Evolutionary conservation across 2,113 vertebrate genomes (phyloP).

Genomic region (Hippolais icterina): DNA sequence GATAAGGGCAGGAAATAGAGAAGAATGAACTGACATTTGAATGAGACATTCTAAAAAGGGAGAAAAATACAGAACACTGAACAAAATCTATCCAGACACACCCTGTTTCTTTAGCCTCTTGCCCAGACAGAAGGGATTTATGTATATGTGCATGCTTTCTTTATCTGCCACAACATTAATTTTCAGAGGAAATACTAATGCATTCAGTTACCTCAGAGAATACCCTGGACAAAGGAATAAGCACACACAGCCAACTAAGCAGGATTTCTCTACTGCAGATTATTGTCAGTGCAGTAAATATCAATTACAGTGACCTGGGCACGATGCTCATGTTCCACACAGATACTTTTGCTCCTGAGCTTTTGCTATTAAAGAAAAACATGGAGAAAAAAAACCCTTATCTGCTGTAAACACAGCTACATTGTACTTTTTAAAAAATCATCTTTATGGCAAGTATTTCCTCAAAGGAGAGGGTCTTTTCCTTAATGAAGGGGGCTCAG

Average conservation of each 20-base stretch:
- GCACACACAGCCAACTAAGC: background rate
- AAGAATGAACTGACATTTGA: constrained; percentile 59
- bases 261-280: background rate
- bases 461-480: background rate
- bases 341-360: background rate
- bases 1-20: constrained; percentile 44
- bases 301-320: background rate
- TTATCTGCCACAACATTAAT: constrained; percentile 20
- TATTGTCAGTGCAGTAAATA: background rate
- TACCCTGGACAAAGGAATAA: background rate
- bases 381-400: background rate
- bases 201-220: background rate
- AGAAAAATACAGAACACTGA: background rate
- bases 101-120: background rate
- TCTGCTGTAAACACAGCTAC: background rate
- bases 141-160: background rate
- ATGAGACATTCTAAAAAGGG: background rate
- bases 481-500: background rate
- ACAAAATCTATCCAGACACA: constrained; percentile 18
- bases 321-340: background rate
- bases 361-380: constrained; percentile 15
- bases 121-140: background rate
- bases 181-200: constrained; percentile 16
- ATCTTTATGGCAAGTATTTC: background rate
- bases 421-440: background rate